A percentile compares a stretch with the other conserved stretches of the same genome.
These are phyloP conservation scores for Chaetophractus vellerosus DNA, from an alignment of 2,797 vertebrate genomes.

Conservation along the genomic window DNA sequence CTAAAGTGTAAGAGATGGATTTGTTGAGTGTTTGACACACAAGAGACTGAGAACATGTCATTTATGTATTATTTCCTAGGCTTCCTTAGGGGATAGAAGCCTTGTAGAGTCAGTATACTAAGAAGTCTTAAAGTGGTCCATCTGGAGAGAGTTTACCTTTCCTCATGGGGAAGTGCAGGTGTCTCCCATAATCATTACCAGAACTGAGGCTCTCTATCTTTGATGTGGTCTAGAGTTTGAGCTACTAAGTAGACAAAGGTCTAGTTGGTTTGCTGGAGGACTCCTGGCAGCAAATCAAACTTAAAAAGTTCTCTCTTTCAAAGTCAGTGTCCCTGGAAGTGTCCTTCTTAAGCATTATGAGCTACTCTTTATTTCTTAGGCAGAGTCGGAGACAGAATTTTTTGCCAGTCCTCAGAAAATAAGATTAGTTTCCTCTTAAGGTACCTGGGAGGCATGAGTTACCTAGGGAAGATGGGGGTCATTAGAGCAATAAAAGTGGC, in stretches of 20 bases:
- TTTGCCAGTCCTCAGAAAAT: background rate
- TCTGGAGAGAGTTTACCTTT: constrained; percentile 16
- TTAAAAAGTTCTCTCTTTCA: constrained; percentile 19
- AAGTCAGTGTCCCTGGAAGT: background rate
- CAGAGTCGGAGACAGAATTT: no score
- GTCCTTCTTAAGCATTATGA: background rate
- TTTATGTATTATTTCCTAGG: background rate
- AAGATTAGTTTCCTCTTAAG: background rate
- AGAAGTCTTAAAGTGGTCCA: background rate
- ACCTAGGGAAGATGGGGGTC: background rate
- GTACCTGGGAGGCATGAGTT: background rate
- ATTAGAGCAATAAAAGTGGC: background rate
- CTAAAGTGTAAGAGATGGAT: background rate
- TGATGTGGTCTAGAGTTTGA: background rate
- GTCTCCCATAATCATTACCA: background rate
- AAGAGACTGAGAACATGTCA: background rate
- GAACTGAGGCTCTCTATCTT: background rate
- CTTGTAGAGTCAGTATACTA: background rate
- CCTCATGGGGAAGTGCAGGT: background rate
- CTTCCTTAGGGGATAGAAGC: background rate
- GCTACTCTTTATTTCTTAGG: background rate
- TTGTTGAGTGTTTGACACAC: background rate
- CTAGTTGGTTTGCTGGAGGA: background rate
- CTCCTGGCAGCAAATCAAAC: background rate
- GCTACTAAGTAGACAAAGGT: background rate